These are phyloP conservation scores for Pycnonotus jocosus DNA, from an alignment of 2,113 vertebrate genomes.

Conservation along the genomic window DNA sequence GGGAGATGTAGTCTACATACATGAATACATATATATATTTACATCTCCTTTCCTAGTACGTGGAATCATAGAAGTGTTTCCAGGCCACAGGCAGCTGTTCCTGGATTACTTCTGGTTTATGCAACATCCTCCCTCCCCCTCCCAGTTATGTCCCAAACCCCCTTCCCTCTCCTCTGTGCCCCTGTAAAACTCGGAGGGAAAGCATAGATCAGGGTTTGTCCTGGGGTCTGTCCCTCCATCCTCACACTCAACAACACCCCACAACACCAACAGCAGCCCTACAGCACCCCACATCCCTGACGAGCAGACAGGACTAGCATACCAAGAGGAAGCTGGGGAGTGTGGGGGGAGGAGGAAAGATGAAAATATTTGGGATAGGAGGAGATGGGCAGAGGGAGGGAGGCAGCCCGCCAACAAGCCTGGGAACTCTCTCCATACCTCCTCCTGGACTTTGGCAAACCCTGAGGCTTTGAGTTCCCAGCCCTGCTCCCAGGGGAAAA, in stretches of 20 bases:
- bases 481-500: not conserved
- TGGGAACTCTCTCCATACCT: conserved; percentile 28
- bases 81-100: conserved; percentile 60
- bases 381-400: not conserved
- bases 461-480: not conserved
- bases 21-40: not conserved
- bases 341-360: not conserved
- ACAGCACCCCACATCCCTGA: not conserved
- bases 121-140: not conserved
- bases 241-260: not conserved
- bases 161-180: not conserved
- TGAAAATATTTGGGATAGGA: conserved; percentile 19
- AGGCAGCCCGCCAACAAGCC: not conserved
- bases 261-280: not conserved
- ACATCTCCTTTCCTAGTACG: conserved; percentile 3
- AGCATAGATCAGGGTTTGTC: not conserved
- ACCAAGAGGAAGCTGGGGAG: not conserved
- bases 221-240: not conserved
- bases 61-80: conserved; percentile 62
- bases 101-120: conserved; percentile 29
- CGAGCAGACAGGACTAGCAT: not conserved
- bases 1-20: not conserved
- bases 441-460: conserved; percentile 46
- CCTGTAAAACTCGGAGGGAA: not conserved
- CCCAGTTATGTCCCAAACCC: not conserved